A percentile compares a stretch with the other conserved stretches of the same genome.
Conservation (phyloP, 1,140 invertebrate genomes). For the Lerema accius region DNA sequence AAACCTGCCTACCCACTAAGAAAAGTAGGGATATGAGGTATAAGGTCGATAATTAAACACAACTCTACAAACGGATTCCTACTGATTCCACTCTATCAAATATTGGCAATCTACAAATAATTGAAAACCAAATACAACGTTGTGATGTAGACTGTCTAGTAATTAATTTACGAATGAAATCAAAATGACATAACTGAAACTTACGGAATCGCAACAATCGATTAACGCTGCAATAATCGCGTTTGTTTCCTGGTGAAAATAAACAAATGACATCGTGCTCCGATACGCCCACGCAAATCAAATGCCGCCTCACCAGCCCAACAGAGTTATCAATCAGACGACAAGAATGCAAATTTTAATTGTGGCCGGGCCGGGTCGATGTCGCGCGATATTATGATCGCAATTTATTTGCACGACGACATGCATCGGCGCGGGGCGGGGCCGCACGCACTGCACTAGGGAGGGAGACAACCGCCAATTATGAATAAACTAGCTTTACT, state of each 20-base stretch:
- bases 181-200: slow-evolving; percentile 19
- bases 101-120: too few species aligned
- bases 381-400: slow-evolving; percentile 67
- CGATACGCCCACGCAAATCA: slow-evolving; percentile 53
- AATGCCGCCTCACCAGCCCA: slow-evolving; percentile 60
- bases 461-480: slow-evolving; percentile 72
- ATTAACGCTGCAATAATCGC: not conserved
- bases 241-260: slow-evolving; percentile 26
- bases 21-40: too few species aligned
- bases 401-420: slow-evolving; percentile 61
- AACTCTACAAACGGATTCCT: too few species aligned
- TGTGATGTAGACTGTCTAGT: too few species aligned
- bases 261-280: slow-evolving; percentile 20
- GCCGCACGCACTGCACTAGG: slow-evolving; percentile 53
- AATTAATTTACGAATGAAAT: slow-evolving; percentile 14
- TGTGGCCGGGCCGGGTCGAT: slow-evolving; percentile 59
- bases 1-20: too few species aligned
- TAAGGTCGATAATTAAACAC: too few species aligned
- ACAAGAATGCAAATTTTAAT: slow-evolving; percentile 79
- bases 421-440: slow-evolving; percentile 36
- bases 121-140: too few species aligned
- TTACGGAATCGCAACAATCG: slow-evolving; percentile 5
- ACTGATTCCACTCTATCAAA: too few species aligned
- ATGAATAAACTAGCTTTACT: slow-evolving; percentile 79
- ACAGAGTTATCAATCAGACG: slow-evolving; percentile 77